These are phyloP conservation scores for Prionchulus punctatus DNA, from an alignment of 2,888 invertebrate species.

Conservation along the genomic window DNA sequence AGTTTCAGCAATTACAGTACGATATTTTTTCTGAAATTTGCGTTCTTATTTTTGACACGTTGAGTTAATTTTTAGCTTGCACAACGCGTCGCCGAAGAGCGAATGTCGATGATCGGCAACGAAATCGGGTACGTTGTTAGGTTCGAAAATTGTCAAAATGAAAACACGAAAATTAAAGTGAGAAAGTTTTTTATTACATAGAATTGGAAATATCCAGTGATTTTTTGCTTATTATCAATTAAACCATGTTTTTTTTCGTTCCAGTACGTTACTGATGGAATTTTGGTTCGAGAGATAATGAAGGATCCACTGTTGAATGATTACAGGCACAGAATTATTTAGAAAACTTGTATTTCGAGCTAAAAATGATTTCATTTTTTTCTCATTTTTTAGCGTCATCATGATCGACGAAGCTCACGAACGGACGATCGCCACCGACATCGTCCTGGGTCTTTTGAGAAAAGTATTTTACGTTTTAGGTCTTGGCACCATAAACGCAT, in stretches of 20 bases:
- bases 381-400: conserved; percentile 19
- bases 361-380: background rate
- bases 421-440: conserved; percentile 74
- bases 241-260: conserved; percentile 28
- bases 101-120: conserved; percentile 55
- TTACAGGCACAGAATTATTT: conserved; percentile 44
- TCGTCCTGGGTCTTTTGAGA: conserved; percentile 75
- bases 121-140: conserved; percentile 69
- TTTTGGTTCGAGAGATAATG: conserved; percentile 82
- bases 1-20: conserved; percentile 61
- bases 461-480: conserved; percentile 45
- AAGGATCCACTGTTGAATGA: conserved; percentile 73
- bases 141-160: conserved; percentile 38
- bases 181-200: background rate
- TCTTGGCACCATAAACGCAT: too few relatives aligned
- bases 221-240: background rate
- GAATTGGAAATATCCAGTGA: background rate
- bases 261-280: conserved; percentile 89
- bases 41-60: conserved; percentile 4
- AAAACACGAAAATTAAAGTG: conserved; percentile 37
- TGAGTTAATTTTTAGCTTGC: conserved; percentile 45
- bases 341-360: background rate
- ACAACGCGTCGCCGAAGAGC: conserved; percentile 69
- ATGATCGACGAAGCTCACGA: conserved; percentile 57
- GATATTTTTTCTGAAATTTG: conserved; percentile 7